Evolutionary conservation across 2,888 invertebrate species (phyloP).

Genomic region (Phengaris arion): DNA sequence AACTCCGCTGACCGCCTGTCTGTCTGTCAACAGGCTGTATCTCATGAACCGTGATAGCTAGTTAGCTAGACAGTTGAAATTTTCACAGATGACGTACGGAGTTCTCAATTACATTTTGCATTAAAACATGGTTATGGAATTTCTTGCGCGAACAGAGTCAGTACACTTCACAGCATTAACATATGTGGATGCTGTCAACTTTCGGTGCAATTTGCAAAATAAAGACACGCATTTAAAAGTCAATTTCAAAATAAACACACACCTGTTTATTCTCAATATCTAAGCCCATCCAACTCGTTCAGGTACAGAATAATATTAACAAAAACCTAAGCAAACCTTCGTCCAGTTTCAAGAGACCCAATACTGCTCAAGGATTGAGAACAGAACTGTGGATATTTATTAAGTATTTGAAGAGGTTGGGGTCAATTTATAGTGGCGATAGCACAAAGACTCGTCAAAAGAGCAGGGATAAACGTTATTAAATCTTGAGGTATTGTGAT

Average conservation of each 20-base stretch:
- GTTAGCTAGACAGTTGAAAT: no score
- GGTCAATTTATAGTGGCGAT: conserved; percentile 47
- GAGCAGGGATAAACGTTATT: conserved; percentile 73
- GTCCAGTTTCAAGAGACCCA: conserved; percentile 51
- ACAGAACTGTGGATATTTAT: conserved; percentile 24
- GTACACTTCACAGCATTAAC: no score
- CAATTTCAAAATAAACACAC: not conserved
- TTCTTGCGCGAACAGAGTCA: not conserved
- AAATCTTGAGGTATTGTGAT: conserved; percentile 50
- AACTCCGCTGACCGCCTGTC: no score
- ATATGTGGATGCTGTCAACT: not conserved
- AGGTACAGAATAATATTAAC: conserved; percentile 54
- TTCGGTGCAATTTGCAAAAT: not conserved
- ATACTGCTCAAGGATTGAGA: conserved; percentile 32
- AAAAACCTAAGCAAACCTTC: conserved; percentile 61
- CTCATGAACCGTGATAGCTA: no score
- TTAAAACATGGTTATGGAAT: not conserved
- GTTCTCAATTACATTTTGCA: no score
- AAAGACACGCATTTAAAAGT: not conserved
- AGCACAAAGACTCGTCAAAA: conserved; percentile 65
- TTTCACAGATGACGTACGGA: no score
- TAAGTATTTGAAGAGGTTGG: conserved; percentile 35
- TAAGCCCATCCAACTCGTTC: conserved; percentile 16
- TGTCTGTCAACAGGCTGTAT: no score
- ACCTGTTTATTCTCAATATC: not conserved